Conservation (phyloP, 2,797 vertebrate species). For the Argentina silus region DNA sequence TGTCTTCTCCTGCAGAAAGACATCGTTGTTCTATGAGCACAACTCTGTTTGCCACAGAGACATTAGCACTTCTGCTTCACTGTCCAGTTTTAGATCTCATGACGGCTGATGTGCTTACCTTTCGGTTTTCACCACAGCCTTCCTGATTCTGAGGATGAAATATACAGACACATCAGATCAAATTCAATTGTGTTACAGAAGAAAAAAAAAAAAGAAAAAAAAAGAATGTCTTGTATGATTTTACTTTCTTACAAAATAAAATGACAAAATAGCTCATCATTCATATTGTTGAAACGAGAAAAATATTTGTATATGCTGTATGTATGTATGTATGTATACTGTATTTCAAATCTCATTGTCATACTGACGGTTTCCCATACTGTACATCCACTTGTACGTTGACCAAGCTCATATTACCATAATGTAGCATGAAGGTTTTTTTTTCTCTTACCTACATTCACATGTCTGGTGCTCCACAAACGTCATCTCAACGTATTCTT, state of each 20-base stretch:
- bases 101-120: constrained; percentile 57
- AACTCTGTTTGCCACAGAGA: not conserved
- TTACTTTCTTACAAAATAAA: no score
- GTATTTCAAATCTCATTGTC: no score
- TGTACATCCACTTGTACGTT: no score
- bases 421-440: constrained; percentile 46
- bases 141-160: constrained; percentile 67
- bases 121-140: constrained; percentile 61
- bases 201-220: constrained; percentile 19
- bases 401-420: constrained; percentile 4
- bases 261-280: not conserved
- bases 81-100: not conserved
- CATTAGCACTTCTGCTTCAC: not conserved
- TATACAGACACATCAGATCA: constrained; percentile 31
- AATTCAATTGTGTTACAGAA: constrained; percentile 5
- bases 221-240: constrained; percentile 16
- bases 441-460: constrained; percentile 90
- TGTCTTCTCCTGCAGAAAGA: constrained; percentile 78
- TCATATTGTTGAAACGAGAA: no score
- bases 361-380: no score
- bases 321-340: no score
- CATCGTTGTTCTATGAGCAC: constrained; percentile 23
- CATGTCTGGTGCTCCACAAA: constrained; percentile 92
- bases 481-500: constrained; percentile 87
- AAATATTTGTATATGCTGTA: no score